Percentiles rank a stretch among this genome's conserved stretches.
Conservation (phyloP, 1,140 invertebrate genomes). For the Chymomyza costata region DNA sequence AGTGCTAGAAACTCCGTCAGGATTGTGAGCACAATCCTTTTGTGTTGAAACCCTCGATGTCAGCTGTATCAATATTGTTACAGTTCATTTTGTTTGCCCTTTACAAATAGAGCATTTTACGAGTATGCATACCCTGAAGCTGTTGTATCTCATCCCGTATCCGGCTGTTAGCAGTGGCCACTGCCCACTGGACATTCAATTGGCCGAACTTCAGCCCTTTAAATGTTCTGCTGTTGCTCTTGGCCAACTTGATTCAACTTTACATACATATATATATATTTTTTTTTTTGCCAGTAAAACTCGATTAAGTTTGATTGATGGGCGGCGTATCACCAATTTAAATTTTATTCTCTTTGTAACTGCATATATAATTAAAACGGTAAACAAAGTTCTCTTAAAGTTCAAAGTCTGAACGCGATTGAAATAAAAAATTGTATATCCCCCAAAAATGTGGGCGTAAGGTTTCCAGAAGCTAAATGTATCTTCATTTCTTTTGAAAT, state of each 20-base stretch:
- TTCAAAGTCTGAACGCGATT: too few species aligned
- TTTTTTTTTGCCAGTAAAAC: too few species aligned
- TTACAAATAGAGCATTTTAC: constrained; percentile 63
- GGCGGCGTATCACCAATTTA: too few species aligned
- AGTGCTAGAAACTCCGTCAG: neutral
- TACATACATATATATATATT: neutral
- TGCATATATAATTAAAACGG: too few species aligned
- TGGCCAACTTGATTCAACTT: constrained; percentile 4
- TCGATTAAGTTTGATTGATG: too few species aligned
- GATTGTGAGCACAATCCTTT: constrained; percentile 44
- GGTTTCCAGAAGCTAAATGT: too few species aligned
- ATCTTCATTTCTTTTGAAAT: too few species aligned
- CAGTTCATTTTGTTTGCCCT: constrained; percentile 69
- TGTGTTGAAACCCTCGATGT: constrained; percentile 46
- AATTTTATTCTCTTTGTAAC: too few species aligned
- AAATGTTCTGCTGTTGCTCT: neutral
- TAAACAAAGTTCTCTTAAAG: too few species aligned
- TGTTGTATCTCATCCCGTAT: constrained; percentile 19
- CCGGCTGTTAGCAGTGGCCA: too few species aligned
- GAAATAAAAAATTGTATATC: too few species aligned
- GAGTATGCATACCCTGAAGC: constrained; percentile 42
- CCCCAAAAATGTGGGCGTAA: too few species aligned
- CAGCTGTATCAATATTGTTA: constrained; percentile 71
- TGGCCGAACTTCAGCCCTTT: constrained; percentile 17
- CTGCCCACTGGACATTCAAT: constrained; percentile 31